A percentile compares a stretch with the other conserved stretches of the same genome.
Evolutionary conservation across 2,113 vertebrate species (phyloP).

Genomic region (Pica pica): DNA sequence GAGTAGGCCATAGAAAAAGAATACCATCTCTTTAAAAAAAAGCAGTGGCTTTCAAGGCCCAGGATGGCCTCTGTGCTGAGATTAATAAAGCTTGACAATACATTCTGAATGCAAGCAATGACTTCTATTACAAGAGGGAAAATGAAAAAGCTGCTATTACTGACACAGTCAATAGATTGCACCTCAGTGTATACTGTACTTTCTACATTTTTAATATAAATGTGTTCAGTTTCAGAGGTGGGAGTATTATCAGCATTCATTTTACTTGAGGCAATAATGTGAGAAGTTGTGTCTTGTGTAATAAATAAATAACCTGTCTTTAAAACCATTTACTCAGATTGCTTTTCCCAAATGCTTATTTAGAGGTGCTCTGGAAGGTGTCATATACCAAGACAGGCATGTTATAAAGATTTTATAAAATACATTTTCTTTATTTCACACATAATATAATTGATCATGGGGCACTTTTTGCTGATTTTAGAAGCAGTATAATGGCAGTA

Average conservation of each 20-base stretch:
- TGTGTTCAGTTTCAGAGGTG: conserved; percentile 65
- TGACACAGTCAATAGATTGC: conserved; percentile 77
- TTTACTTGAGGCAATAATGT: conserved; percentile 63
- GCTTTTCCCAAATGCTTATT: conserved; percentile 67
- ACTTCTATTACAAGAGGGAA: conserved; percentile 77
- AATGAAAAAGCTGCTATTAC: conserved; percentile 76
- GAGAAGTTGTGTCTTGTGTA: conserved; percentile 61
- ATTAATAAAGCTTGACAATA: conserved; percentile 80
- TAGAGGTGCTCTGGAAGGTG: conserved; percentile 39
- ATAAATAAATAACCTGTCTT: conserved; percentile 74
- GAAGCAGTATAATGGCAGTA: neutral
- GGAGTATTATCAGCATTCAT: conserved; percentile 65
- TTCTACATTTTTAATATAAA: conserved; percentile 80
- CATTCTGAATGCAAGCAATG: conserved; percentile 72
- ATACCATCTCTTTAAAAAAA: conserved; percentile 60
- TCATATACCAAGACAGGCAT: neutral
- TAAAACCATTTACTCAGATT: conserved; percentile 66
- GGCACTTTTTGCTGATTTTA: neutral
- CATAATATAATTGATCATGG: neutral
- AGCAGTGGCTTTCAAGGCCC: conserved; percentile 72
- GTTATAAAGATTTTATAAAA: neutral
- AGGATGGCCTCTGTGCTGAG: conserved; percentile 69
- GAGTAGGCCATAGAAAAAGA: conserved; percentile 45
- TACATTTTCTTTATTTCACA: neutral
- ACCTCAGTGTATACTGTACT: conserved; percentile 69